These are phyloP conservation scores for Volucella inanis DNA, from an alignment of 2,888 invertebrate species.

Conservation along the genomic window DNA sequence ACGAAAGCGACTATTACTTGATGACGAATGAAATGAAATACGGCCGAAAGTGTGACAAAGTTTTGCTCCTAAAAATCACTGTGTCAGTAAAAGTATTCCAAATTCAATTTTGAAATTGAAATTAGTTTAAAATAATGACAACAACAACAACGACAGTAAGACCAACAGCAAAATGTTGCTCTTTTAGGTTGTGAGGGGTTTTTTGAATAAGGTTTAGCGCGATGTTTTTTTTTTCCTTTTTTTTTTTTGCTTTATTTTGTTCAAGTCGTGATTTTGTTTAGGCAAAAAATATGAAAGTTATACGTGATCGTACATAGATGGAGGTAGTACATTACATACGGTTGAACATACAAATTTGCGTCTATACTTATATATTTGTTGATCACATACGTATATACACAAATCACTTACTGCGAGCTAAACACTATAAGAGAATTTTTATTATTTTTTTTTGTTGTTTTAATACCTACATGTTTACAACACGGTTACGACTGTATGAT, in stretches of 20 bases:
- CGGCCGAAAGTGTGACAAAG: too few species aligned
- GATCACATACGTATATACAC: constrained; percentile 28
- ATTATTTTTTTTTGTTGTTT: constrained; percentile 75
- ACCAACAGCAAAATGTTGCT: too few species aligned
- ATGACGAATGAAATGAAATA: too few species aligned
- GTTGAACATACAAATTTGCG: constrained; percentile 49
- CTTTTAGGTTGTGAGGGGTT: too few species aligned
- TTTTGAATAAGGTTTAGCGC: constrained; percentile 1
- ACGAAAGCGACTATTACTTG: too few species aligned
- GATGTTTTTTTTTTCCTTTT: background rate
- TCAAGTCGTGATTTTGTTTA: constrained; percentile 44
- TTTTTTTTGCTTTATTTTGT: constrained; percentile 39
- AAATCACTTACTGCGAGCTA: constrained; percentile 69
- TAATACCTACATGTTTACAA: constrained; percentile 69
- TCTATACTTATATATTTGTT: background rate
- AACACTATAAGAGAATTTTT: constrained; percentile 41
- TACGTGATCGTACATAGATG: constrained; percentile 65
- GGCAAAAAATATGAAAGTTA: constrained; percentile 72
- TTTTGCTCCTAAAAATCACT: too few species aligned
- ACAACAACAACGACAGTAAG: constrained; percentile 23
- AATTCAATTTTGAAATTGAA: too few species aligned
- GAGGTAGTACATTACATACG: constrained; percentile 29
- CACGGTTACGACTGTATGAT: constrained; percentile 60
- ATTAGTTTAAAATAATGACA: background rate
- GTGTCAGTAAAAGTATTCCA: too few species aligned